A percentile compares a stretch with the other conserved stretches of the same genome.
These are phyloP conservation scores for Lacerta bilineata DNA, from an alignment of 2,797 vertebrate species.

Conservation along the genomic window DNA sequence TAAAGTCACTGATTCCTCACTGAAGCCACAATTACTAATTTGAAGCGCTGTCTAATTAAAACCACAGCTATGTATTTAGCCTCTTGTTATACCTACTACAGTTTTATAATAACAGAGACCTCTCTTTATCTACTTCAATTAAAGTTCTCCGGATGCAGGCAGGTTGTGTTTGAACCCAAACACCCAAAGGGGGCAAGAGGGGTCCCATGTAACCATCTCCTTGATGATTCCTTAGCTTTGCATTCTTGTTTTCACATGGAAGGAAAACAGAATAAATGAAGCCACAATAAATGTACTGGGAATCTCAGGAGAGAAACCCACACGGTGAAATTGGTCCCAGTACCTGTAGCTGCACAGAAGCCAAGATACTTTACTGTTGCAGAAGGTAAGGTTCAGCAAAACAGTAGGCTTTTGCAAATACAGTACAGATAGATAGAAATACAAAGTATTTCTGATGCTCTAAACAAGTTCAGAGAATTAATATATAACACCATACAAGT, in stretches of 20 bases:
- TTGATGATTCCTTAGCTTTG: constrained; percentile 49
- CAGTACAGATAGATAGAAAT: too few species aligned
- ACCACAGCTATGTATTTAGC: constrained; percentile 89
- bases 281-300: neutral
- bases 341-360: too few species aligned
- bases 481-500: too few species aligned
- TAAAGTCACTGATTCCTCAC: constrained; percentile 86
- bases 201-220: constrained; percentile 61
- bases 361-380: too few species aligned
- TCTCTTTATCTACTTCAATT: constrained; percentile 88
- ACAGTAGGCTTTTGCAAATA: too few species aligned
- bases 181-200: constrained; percentile 66
- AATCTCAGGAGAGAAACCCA: too few species aligned
- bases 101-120: constrained; percentile 88
- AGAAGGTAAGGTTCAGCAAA: too few species aligned
- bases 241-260: constrained; percentile 14
- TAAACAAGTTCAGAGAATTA: too few species aligned
- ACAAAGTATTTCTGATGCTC: too few species aligned
- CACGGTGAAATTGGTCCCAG: too few species aligned
- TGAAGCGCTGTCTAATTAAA: constrained; percentile 91
- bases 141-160: constrained; percentile 80
- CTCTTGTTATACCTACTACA: constrained; percentile 89
- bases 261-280: neutral
- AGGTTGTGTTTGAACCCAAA: constrained; percentile 78
- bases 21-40: constrained; percentile 90